Conservation (phyloP, 2,888 invertebrate species). For the Sminthurinus aureus region DNA sequence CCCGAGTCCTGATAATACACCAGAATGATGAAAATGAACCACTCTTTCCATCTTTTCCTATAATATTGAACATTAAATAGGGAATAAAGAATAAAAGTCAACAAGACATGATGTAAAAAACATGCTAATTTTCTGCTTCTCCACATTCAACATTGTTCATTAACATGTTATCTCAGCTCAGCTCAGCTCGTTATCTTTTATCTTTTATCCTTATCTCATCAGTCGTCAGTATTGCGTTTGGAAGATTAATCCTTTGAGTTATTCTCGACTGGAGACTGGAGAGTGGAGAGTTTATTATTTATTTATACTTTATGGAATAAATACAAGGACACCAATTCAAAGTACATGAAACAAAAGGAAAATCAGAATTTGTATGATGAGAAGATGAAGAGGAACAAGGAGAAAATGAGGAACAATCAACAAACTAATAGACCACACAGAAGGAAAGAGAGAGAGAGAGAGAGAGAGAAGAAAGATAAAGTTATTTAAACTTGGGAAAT, state of each 20-base stretch:
- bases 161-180: no score
- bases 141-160: no score
- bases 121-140: no score
- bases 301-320: background rate
- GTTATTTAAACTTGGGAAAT: background rate
- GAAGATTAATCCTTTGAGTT: background rate
- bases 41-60: background rate
- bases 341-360: background rate
- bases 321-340: background rate
- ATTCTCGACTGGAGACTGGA: background rate
- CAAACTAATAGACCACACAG: background rate
- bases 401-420: background rate
- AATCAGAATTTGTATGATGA: background rate
- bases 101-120: no score
- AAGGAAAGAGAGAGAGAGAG: background rate
- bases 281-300: background rate
- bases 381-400: background rate
- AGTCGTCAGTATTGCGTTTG: background rate
- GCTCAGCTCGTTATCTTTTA: no score
- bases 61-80: no score
- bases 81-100: no score
- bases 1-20: background rate
- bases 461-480: constrained; percentile 1
- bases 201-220: no score
- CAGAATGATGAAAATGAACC: constrained; percentile 9